These are phyloP conservation scores for Lepidonotus clava DNA, from an alignment of 2,888 invertebrate species.

Conservation along the genomic window DNA sequence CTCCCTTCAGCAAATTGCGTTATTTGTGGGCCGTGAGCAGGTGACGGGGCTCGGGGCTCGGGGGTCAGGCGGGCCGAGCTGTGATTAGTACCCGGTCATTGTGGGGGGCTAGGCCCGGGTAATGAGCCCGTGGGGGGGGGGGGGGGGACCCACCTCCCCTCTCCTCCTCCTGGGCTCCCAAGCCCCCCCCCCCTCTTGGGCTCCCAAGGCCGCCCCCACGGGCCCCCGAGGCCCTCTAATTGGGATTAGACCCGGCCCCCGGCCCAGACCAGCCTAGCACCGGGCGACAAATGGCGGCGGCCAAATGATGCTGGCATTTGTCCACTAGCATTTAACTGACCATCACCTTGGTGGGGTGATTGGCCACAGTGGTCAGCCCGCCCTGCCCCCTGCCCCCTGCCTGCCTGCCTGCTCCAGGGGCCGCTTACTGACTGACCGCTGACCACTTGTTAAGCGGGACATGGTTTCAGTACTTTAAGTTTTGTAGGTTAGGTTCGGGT, in stretches of 20 bases:
- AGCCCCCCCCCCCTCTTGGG: neutral
- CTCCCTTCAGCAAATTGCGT: constrained; percentile 24
- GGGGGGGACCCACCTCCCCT: neutral
- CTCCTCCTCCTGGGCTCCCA: neutral
- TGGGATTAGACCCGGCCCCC: constrained; percentile 17
- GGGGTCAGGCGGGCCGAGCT: constrained; percentile 28
- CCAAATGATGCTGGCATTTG: constrained; percentile 53
- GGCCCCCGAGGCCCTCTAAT: neutral
- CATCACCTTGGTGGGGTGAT: constrained; percentile 36
- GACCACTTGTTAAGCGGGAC: too few species aligned
- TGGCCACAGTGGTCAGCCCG: constrained; percentile 12
- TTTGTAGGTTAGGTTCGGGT: too few species aligned
- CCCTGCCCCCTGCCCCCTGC: neutral
- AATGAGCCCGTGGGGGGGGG: constrained; percentile 32
- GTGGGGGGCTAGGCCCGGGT: neutral
- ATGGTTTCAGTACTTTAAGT: too few species aligned
- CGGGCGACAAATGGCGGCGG: constrained; percentile 26
- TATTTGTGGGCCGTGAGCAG: constrained; percentile 44
- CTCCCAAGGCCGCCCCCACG: neutral
- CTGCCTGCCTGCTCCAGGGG: neutral
- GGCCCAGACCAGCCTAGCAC: neutral
- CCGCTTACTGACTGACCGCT: constrained; percentile 2
- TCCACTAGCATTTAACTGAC: constrained; percentile 51
- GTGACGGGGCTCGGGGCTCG: constrained; percentile 15
- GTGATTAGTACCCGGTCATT: constrained; percentile 46